These are phyloP conservation scores for Oscheius myriophilus DNA, from an alignment of 2,888 invertebrate species.

Conservation along the genomic window DNA sequence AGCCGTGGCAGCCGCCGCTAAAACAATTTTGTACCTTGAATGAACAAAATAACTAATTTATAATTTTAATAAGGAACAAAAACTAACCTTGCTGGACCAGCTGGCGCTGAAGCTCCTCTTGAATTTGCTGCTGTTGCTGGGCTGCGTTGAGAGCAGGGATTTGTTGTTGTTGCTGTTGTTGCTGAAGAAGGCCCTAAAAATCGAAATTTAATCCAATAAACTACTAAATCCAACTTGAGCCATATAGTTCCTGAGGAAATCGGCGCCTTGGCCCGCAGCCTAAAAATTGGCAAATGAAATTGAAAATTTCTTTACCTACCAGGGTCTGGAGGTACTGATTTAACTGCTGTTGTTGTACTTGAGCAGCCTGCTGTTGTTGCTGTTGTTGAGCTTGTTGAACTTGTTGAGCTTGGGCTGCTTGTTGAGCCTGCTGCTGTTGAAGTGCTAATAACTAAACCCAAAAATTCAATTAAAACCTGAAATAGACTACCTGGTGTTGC, in stretches of 20 bases:
- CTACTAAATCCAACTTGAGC: neutral
- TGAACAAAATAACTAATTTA: neutral
- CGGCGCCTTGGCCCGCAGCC: neutral
- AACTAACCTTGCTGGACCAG: neutral
- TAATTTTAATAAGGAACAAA: neutral
- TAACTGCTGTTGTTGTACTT: too few species aligned
- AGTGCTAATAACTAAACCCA: too few species aligned
- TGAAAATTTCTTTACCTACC: neutral
- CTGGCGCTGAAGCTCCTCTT: neutral
- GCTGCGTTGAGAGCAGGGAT: neutral
- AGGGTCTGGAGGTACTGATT: too few species aligned
- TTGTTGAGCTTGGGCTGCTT: too few species aligned
- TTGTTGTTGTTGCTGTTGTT: slow-evolving; percentile 6
- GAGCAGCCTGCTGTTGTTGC: too few species aligned
- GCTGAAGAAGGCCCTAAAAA: neutral
- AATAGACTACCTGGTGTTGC: too few species aligned
- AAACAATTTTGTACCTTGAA: neutral
- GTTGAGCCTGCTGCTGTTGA: too few species aligned
- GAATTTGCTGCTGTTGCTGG: neutral
- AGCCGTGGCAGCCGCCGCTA: neutral
- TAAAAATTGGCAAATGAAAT: too few species aligned
- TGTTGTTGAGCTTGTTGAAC: neutral
- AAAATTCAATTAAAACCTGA: too few species aligned
- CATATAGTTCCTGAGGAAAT: neutral
- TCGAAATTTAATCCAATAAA: too few species aligned